These are phyloP conservation scores for Allophyes oxyacanthae DNA, from an alignment of 2,888 invertebrate species.

Conservation along the genomic window DNA sequence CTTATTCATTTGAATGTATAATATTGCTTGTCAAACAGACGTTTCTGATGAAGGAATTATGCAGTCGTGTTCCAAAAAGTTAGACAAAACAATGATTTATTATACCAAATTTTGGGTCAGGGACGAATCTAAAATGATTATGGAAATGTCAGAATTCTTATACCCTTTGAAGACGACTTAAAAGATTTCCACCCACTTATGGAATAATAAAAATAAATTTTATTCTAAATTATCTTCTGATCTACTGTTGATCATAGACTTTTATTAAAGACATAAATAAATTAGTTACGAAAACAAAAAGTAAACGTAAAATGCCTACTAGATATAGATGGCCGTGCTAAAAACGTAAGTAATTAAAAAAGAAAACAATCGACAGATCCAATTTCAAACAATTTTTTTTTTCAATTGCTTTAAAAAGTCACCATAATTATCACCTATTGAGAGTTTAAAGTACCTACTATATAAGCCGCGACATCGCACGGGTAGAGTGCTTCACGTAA, in stretches of 20 bases:
- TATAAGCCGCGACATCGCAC: conserved; percentile 18
- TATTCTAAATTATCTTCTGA: no score
- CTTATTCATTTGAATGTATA: conserved; percentile 47
- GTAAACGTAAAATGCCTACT: no score
- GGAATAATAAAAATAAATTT: not conserved
- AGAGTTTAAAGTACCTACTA: conserved; percentile 39
- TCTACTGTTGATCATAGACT: no score
- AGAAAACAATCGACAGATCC: not conserved
- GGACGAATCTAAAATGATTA: conserved; percentile 26
- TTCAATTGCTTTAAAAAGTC: conserved; percentile 3
- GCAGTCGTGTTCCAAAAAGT: conserved; percentile 37
- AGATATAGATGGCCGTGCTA: no score
- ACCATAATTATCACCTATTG: conserved; percentile 1
- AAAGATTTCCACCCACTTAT: conserved; percentile 19
- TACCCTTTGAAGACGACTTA: conserved; percentile 1
- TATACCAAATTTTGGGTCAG: conserved; percentile 28
- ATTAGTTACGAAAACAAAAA: no score
- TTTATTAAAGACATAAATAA: no score
- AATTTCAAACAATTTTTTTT: not conserved
- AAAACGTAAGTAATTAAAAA: no score
- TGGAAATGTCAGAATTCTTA: conserved; percentile 7
- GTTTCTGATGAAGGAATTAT: conserved; percentile 45
- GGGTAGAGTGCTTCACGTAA: conserved; percentile 40
- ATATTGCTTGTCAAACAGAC: conserved; percentile 39
- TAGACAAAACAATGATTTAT: conserved; percentile 45